phyloP scores from a whole-genome alignment of 2,797 vertebrate genomes.

The Tinamus major region DNA sequence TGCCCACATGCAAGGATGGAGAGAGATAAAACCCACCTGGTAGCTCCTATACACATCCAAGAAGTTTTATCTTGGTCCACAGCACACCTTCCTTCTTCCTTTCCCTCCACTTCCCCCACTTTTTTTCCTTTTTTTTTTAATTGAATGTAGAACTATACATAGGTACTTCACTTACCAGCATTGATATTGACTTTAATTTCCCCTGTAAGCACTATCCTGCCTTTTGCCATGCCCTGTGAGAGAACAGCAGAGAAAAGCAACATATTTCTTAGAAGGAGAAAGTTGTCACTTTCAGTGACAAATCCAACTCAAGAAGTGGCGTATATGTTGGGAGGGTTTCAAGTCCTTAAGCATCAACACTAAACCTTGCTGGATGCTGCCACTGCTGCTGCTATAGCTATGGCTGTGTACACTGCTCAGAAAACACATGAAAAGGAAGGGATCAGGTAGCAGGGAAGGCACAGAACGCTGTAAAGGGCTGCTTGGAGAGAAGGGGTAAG shows the following conservation, averaged over 20 bases:
- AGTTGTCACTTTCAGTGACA: neutral
- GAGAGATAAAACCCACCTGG: rapidly evolving
- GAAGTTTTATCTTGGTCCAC: neutral
- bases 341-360: neutral
- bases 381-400: neutral
- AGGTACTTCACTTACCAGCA: constrained; percentile 24
- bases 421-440: neutral
- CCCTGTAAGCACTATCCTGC: constrained; percentile 60
- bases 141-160: neutral
- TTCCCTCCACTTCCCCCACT: too few relatives aligned
- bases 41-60: neutral
- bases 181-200: constrained; percentile 20
- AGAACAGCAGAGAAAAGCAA: neutral
- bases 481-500: neutral
- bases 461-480: neutral
- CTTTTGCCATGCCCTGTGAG: constrained; percentile 62
- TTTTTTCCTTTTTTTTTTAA: neutral
- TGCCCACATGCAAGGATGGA: neutral
- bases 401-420: neutral
- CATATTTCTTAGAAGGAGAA: neutral
- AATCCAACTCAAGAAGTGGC: neutral
- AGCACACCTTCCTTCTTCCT: neutral
- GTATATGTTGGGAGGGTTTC: neutral
- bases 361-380: neutral
- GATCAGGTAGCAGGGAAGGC: neutral